phyloP scores from a whole-genome alignment of 2,113 vertebrate genomes.

The Serinus canaria region DNA sequence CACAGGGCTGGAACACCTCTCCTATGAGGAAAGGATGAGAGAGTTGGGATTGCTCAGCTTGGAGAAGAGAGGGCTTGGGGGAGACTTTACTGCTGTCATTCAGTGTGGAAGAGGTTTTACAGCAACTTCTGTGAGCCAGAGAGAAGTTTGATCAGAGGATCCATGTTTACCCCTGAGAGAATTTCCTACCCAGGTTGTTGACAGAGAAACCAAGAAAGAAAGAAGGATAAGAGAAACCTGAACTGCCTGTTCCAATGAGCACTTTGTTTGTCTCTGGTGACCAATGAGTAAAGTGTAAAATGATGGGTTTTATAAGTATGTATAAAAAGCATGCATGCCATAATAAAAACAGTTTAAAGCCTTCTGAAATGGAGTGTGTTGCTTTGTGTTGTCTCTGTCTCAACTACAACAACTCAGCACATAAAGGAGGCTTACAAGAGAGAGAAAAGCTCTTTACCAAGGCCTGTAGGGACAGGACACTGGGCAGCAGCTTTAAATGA shows the following conservation, averaged over 20 bases:
- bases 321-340: too few relatives aligned
- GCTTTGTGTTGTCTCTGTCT: not conserved
- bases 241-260: too few relatives aligned
- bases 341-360: not conserved
- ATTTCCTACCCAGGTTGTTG: too few relatives aligned
- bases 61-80: not conserved
- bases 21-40: not conserved
- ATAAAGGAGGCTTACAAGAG: not conserved
- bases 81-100: not conserved
- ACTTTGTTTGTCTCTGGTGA: too few relatives aligned
- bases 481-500: not conserved
- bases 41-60: not conserved
- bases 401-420: not conserved
- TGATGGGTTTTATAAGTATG: too few relatives aligned
- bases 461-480: not conserved
- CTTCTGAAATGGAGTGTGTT: not conserved
- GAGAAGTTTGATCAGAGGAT: too few relatives aligned
- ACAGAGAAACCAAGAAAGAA: too few relatives aligned
- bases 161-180: too few relatives aligned
- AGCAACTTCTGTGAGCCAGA: too few relatives aligned
- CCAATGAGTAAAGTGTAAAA: too few relatives aligned
- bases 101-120: not conserved
- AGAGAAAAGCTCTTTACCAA: not conserved
- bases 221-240: too few relatives aligned
- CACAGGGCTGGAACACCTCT: not conserved